Evolutionary conservation across 2,113 vertebrate species (phyloP), one percentile per base, ranked within the genome.

Genomic region (Cavia aperea): DNA sequence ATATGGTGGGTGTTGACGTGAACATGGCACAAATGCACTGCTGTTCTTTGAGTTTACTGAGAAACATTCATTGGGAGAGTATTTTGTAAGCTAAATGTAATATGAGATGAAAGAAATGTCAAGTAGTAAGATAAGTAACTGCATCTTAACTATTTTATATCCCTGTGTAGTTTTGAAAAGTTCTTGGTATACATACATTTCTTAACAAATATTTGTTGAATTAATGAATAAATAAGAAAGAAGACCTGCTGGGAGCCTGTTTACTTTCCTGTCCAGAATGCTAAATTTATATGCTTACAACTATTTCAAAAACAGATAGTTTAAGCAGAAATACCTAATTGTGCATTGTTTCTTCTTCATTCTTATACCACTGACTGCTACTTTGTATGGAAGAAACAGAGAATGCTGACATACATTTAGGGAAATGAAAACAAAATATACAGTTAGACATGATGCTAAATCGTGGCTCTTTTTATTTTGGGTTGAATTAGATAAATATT

Each of bases 331-430:
- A 21, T 83, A 31, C 29, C 58, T 78, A 86, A 70, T 54, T 79
- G 2, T 13, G 39, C 23, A 60, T 11, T 88, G 51, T 83, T 94
- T 94, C 13, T 63, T 78, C 54, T 24, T 75, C 18, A 63, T 73
- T 92, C 68, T 86, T 88, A 93, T 70, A 60, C 85, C 2, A 56
- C 88, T 70, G 23, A 10, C n/a, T 62, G 0, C 31, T 95, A 86
- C 54, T 23, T 58, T 0, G 7, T 26, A 87, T 46, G 81, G 89
- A 82, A 24, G 12, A 68, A 94, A 68, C 7, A 31, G 39, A 84
- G 95, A 95, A 77, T 92, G 70, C 31, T 46, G 94, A 79, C 21
- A 60, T 36, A 88, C 31, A 72, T 94, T 95, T 51, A 92, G 94
- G 36, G 49, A 94, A 78, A 88, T 87, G 33, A 94, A 88, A 96